A percentile compares a stretch with the other conserved stretches of the same genome.
phyloP scores from a whole-genome alignment of 2,113 vertebrate species.

The Lycocorax pyrrhopterus region DNA sequence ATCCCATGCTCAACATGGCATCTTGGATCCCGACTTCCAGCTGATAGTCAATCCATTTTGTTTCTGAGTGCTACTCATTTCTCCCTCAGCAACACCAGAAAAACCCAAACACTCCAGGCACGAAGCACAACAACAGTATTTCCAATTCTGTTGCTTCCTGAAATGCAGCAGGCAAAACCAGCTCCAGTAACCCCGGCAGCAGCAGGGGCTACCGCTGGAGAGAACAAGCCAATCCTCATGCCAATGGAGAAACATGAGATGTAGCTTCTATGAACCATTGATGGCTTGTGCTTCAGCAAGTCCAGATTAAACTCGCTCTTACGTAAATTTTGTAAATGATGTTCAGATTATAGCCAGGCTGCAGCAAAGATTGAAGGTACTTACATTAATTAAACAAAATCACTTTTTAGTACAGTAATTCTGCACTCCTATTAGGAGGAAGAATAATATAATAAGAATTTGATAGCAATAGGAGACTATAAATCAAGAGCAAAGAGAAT shows the following conservation, averaged over 20 bases:
- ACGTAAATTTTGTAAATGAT: background rate
- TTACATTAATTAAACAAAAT: slow-evolving; percentile 9
- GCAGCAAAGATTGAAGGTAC: background rate
- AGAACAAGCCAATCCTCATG: background rate
- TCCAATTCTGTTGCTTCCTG: background rate
- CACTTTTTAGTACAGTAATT: background rate
- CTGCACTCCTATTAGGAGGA: background rate
- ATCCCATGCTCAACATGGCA: background rate
- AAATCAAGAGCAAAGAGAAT: slow-evolving; percentile 10
- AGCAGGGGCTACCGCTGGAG: background rate
- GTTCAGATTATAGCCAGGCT: background rate
- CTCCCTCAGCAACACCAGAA: background rate
- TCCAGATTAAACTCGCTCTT: background rate
- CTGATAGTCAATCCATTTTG: background rate
- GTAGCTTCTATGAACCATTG: background rate
- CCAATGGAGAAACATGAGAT: background rate
- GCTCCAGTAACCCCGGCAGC: background rate
- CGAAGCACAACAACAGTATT: background rate
- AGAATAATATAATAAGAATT: slow-evolving; percentile 13
- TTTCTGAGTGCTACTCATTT: background rate
- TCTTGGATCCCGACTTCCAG: background rate
- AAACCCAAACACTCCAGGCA: background rate
- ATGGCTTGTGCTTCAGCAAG: background rate
- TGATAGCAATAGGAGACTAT: background rate
- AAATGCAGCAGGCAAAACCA: background rate